These are phyloP conservation scores for Salticus scenicus DNA, from an alignment of 2,888 invertebrate species.

Conservation along the genomic window DNA sequence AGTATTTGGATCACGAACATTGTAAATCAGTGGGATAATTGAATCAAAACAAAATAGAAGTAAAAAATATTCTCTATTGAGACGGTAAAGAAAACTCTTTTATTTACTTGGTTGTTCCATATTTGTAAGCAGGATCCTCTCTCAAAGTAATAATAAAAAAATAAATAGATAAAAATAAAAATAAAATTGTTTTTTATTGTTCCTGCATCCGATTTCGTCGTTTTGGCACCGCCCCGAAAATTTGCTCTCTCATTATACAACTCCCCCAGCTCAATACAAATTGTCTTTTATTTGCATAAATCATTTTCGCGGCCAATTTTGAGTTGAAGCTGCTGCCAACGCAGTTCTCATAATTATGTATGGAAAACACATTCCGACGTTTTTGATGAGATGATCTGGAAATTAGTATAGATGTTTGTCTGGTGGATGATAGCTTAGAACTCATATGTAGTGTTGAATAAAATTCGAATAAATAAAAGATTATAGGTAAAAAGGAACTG, in stretches of 20 bases:
- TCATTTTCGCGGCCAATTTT: constrained; percentile 46
- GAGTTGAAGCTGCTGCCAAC: too few relatives aligned
- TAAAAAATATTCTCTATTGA: not conserved
- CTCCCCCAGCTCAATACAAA: constrained; percentile 7
- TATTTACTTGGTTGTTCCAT: not conserved
- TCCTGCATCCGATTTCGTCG: constrained; percentile 10
- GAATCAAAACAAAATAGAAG: not conserved
- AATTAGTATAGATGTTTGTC: too few relatives aligned
- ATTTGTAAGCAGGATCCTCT: not conserved
- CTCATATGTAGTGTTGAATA: too few relatives aligned
- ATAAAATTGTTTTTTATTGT: not conserved
- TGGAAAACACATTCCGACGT: too few relatives aligned
- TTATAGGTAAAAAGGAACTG: too few relatives aligned
- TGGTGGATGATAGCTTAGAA: too few relatives aligned
- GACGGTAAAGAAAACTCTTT: not conserved
- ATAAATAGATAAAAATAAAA: too few relatives aligned
- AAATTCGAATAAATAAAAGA: too few relatives aligned
- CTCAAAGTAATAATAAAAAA: not conserved
- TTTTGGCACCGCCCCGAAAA: constrained; percentile 46
- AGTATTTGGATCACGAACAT: not conserved
- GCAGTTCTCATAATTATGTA: too few relatives aligned
- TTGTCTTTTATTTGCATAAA: constrained; percentile 54
- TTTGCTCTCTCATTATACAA: constrained; percentile 42
- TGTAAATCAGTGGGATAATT: not conserved
- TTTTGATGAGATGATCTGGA: too few relatives aligned